These are phyloP conservation scores for Camelus dromedarius DNA, from an alignment of 2,113 vertebrate species.

Conservation along the genomic window DNA sequence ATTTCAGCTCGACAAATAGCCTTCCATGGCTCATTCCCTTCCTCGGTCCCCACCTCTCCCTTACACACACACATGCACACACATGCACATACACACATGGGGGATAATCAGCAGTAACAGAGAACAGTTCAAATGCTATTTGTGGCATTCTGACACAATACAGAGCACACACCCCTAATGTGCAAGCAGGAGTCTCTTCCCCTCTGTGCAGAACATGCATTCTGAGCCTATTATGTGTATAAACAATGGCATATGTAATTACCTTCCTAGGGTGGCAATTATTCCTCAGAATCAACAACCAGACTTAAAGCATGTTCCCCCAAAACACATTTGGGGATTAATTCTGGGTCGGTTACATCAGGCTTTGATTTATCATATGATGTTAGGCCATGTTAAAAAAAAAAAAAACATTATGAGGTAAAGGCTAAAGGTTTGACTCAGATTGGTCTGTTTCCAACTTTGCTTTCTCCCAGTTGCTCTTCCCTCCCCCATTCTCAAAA, in stretches of 20 bases:
- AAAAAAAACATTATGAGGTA: conserved; percentile 77
- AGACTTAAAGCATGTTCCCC: conserved; percentile 84
- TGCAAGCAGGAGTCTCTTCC: conserved; percentile 82
- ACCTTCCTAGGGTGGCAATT: conserved; percentile 89
- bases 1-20: conserved; percentile 65
- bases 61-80: conserved; percentile 45
- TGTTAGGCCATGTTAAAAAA: conserved; percentile 83
- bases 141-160: conserved; percentile 86
- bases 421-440: conserved; percentile 83
- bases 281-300: conserved; percentile 86
- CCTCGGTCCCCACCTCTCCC: conserved; percentile 66
- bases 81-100: neutral
- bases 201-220: conserved; percentile 84
- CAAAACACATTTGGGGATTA: conserved; percentile 85
- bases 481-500: conserved; percentile 75
- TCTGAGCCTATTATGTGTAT: conserved; percentile 88
- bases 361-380: conserved; percentile 85
- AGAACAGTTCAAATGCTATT: conserved; percentile 82
- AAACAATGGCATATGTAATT: conserved; percentile 90
- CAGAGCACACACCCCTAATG: conserved; percentile 83
- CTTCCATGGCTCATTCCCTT: neutral
- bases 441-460: conserved; percentile 84
- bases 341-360: conserved; percentile 84
- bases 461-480: conserved; percentile 82
- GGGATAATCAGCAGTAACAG: conserved; percentile 10